These are phyloP conservation scores for Selene dorsalis DNA, from an alignment of 2,797 vertebrate species.

Conservation along the genomic window DNA sequence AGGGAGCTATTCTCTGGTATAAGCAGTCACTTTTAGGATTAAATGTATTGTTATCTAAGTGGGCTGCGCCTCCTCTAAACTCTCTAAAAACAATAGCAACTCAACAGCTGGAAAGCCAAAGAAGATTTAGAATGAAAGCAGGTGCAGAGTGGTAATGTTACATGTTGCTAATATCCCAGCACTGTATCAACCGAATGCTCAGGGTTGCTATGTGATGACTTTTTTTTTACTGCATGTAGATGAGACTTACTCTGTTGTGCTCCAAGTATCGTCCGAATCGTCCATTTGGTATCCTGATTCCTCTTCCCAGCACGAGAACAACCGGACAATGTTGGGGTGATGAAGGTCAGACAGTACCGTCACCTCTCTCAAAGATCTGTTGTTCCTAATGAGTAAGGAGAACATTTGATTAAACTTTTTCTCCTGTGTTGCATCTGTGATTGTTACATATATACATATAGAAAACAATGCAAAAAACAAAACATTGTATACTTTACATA, in stretches of 20 bases:
- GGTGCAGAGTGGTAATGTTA: too few species aligned
- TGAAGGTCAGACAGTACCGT: slow-evolving; percentile 44
- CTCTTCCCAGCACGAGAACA: slow-evolving; percentile 65
- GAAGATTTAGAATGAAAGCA: too few species aligned
- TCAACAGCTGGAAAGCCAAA: too few species aligned
- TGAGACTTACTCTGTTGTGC: slow-evolving; percentile 62
- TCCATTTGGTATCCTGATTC: slow-evolving; percentile 46
- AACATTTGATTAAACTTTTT: not conserved
- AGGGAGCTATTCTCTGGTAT: too few species aligned
- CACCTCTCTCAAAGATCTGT: slow-evolving; percentile 72
- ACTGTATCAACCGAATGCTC: too few species aligned
- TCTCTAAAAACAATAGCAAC: too few species aligned
- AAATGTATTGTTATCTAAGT: too few species aligned
- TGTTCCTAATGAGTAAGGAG: not conserved
- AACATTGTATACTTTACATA: slow-evolving; percentile 59
- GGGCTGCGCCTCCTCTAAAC: too few species aligned
- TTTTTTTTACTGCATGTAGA: not conserved
- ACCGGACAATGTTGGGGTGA: slow-evolving; percentile 76
- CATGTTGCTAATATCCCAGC: too few species aligned
- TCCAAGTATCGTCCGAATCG: slow-evolving; percentile 35
- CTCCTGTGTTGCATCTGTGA: not conserved
- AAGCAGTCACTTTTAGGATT: too few species aligned
- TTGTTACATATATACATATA: not conserved
- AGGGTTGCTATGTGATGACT: too few species aligned
- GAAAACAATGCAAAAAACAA: not conserved